Base-by-base conservation (phyloP, 1,140 invertebrate species). In the Zaprionus davidi region DNA sequence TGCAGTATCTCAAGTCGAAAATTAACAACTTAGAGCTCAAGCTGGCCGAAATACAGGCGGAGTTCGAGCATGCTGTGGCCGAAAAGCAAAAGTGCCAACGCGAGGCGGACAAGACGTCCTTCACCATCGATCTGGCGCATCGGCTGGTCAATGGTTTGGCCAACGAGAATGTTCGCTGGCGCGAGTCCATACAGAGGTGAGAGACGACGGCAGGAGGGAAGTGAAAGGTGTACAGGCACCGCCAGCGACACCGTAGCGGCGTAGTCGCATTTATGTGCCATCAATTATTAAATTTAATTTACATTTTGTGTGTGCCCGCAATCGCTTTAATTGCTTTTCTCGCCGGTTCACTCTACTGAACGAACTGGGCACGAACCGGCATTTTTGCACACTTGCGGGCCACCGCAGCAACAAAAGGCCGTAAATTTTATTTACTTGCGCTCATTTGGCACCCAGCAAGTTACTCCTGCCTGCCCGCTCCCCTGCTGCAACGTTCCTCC, bases 81-180 rank as follows among this genome's bases (percentile, higher is more conserved):
- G 98, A 97, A 83, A 99, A 99, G 93, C 94, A 97, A 84, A 96
- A 96, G 79, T 99, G 98, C 93, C 96, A 98, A 93, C 94, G 95
- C 6, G 97, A 98, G 94, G 97, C 97, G 6, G 97, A 98, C 82
- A 95, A 95, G 46, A 98, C 97, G 2, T 95, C 96, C 9, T 93
- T 95, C 59, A 98, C 97, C 22, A 99, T 99, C 68, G 96, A 98
- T 93, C 93, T 99, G 55, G 98, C 98, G 15, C 98, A 99, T 92
- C 94, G 98, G 90, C 94, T 99, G n/a, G 97, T 99, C 0, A 97
- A 97, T 88, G 98, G 98, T 34, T 93, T 99, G 65, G 97, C 97
- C 15, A 98, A 98, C 5, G 98, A 99, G 93, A 99, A 99, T 93
- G 94, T 98, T 56, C 94, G 96, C 80, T 96, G 94, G 94, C 91